A percentile compares a stretch with the other conserved stretches of the same genome.
These are phyloP conservation scores for Elanoides forficatus DNA, from an alignment of 2,113 vertebrate species.

Conservation along the genomic window DNA sequence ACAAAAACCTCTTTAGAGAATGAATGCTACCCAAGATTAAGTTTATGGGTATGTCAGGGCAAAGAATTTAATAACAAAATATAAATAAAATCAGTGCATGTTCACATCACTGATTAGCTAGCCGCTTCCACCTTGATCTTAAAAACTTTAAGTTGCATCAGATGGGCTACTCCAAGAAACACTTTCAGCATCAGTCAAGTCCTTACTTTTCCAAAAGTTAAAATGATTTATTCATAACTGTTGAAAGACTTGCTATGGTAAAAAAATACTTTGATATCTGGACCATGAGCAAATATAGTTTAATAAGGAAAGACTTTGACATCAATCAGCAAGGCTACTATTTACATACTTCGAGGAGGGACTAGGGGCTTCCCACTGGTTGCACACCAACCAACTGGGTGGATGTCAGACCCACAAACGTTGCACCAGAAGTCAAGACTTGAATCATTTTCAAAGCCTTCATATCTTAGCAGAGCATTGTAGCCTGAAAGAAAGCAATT, in stretches of 20 bases:
- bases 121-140: neutral
- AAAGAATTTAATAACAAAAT: neutral
- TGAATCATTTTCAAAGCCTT: conserved; percentile 95
- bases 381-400: conserved; percentile 97
- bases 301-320: neutral
- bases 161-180: conserved; percentile 6
- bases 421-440: conserved; percentile 97
- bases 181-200: neutral
- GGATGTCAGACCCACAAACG: conserved; percentile 90
- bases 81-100: neutral
- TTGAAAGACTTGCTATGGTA: neutral
- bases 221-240: neutral
- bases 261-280: neutral
- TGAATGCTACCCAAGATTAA: neutral
- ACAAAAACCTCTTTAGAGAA: conserved; percentile 28
- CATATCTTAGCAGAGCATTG: conserved; percentile 92
- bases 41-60: neutral
- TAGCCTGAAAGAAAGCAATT: conserved; percentile 80
- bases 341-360: conserved; percentile 87
- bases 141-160: neutral
- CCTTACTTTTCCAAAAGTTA: neutral
- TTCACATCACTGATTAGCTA: neutral
- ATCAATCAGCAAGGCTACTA: neutral
- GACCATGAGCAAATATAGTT: neutral
- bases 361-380: conserved; percentile 94